These are phyloP conservation scores for Crotophaga sulcirostris DNA, from an alignment of 2,113 vertebrate genomes.

Conservation along the genomic window DNA sequence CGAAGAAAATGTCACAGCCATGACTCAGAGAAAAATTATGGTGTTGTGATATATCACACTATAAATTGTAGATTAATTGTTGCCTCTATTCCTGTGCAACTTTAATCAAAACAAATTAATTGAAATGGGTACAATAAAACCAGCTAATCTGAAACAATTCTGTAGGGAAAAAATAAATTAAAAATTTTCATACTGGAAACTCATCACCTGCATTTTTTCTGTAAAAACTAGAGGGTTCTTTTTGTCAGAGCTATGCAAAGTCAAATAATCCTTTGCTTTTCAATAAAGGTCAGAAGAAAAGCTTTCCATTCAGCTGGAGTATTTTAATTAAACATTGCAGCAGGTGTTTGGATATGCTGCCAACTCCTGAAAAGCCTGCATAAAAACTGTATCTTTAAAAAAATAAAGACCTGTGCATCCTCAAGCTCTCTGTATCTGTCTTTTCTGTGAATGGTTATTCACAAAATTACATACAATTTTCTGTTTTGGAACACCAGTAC, in stretches of 20 bases:
- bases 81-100: not conserved
- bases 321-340: constrained; percentile 60
- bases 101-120: constrained; percentile 6
- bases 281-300: constrained; percentile 42
- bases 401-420: not conserved
- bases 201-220: not conserved
- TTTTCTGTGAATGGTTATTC: not conserved
- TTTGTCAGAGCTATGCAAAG: not conserved
- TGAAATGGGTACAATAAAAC: not conserved
- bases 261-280: constrained; percentile 30
- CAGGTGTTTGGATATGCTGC: constrained; percentile 39
- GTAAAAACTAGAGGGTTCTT: not conserved
- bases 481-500: not conserved
- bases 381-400: not conserved
- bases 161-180: not conserved
- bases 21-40: not conserved
- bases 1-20: not conserved
- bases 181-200: not conserved
- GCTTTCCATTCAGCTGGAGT: constrained; percentile 15
- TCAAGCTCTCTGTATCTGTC: not conserved
- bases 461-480: not conserved
- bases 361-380: constrained; percentile 16
- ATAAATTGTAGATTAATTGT: not conserved
- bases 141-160: not conserved
- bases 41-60: not conserved